Evolutionary conservation across 2,113 vertebrate genomes (phyloP), one percentile per base, ranked within the genome.

Genomic region (Myocastor coypus): DNA sequence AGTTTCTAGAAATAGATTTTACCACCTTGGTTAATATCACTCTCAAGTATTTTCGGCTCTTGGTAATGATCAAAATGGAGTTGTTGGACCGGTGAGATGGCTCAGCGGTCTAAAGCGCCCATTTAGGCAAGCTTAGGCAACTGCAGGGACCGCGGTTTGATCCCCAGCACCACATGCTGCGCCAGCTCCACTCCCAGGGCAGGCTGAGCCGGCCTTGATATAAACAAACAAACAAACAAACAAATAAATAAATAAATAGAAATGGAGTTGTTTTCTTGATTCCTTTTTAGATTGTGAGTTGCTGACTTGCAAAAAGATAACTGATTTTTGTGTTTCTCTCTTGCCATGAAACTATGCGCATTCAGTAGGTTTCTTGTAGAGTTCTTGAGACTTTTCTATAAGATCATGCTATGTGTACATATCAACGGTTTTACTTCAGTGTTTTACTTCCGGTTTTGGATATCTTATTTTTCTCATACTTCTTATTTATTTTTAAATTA

Each of bases 21-120:
- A 87, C 52, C 20, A 64, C 4, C 69, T 94, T 90, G 37, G 55
- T 40, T 90, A 94, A 91, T 40, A 52, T 69, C 87, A 34, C 68
- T 83, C 77, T 69, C 52, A 61, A n/a, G 4, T 61, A 42, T 83
- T 94, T 87, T 77, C 61, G 46, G 34, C 3, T 83, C 68, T 83
- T 61, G 77, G 28, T 20, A 61, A 13, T 68, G 12, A 87, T n/a
- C 40, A 4, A 91, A 93, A 40, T 82, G 55, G 17, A 73, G 66
- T 32, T 40, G 5, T 17, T 59, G 46, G 46, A 8, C 46, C 46
- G 46, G 46, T 8, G 8, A 46, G 46, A 46, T 46, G 46, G 46
- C 46, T 46, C 46, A 46, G 46, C 8, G 46, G 46, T 46, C 46
- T 46, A 46, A 46, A 46, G 46, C 46, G 46, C 46, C 46, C 8